Conservation (phyloP, 2,113 vertebrate species). For the Sturnus vulgaris region DNA sequence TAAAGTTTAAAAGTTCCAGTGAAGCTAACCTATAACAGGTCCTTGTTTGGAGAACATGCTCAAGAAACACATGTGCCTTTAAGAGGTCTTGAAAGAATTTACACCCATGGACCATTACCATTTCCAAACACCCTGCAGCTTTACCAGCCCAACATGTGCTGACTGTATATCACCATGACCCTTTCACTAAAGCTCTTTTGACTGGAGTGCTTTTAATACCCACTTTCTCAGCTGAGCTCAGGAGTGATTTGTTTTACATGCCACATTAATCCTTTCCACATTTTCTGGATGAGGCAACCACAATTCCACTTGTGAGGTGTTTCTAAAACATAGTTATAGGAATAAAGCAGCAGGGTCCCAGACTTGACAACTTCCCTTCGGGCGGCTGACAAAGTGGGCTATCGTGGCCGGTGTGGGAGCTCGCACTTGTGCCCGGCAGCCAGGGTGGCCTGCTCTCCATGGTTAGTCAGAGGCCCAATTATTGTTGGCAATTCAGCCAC, state of each 20-base stretch:
- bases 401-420: constrained; percentile 67
- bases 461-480: constrained; percentile 74
- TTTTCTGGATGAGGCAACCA: constrained; percentile 87
- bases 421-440: constrained; percentile 66
- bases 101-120: constrained; percentile 85
- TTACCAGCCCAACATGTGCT: constrained; percentile 82
- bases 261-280: constrained; percentile 92
- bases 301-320: constrained; percentile 86
- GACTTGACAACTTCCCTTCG: constrained; percentile 82
- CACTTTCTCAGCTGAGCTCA: constrained; percentile 85
- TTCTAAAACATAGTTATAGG: constrained; percentile 82
- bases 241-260: constrained; percentile 88
- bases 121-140: constrained; percentile 83
- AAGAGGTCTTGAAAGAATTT: constrained; percentile 88
- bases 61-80: constrained; percentile 83
- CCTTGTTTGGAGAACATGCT: constrained; percentile 78
- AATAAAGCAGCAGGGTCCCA: constrained; percentile 83
- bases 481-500: constrained; percentile 79
- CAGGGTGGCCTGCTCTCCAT: constrained; percentile 70
- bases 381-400: constrained; percentile 77
- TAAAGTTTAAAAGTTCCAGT: constrained; percentile 78
- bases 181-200: constrained; percentile 81
- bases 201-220: constrained; percentile 84
- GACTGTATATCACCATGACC: constrained; percentile 80
- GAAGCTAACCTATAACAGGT: constrained; percentile 81